Evolutionary conservation across 1,140 invertebrate species (phyloP).

Genomic region (Nasonia longicornis): DNA sequence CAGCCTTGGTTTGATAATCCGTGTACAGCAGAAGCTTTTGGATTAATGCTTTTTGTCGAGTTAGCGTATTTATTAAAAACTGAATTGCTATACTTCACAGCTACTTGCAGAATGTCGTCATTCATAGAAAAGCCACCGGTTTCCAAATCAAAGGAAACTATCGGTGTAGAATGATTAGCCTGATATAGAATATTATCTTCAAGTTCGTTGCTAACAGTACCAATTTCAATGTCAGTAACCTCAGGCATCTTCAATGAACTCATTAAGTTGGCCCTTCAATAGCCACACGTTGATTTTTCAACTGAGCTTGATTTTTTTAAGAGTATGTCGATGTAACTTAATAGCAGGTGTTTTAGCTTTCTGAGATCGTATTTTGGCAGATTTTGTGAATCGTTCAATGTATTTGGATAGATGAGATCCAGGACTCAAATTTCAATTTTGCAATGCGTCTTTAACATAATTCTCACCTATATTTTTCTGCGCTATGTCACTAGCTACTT

Average conservation of each 20-base stretch:
- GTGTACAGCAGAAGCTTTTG: slow-evolving; percentile 29
- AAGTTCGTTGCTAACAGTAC: too few species aligned
- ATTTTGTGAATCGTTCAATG: slow-evolving; percentile 24
- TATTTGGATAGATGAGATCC: slow-evolving; percentile 36
- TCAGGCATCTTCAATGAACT: slow-evolving; percentile 22
- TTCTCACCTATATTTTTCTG: slow-evolving; percentile 43
- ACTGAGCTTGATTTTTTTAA: slow-evolving; percentile 22
- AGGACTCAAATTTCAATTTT: slow-evolving; percentile 36
- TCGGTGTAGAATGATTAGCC: background rate
- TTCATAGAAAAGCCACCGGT: slow-evolving; percentile 28
- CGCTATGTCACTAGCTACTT: slow-evolving; percentile 21
- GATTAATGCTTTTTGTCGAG: slow-evolving; percentile 18
- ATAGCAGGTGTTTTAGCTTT: slow-evolving; percentile 21
- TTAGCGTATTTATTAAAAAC: slow-evolving; percentile 38
- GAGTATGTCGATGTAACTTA: slow-evolving; percentile 6
- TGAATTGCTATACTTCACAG: slow-evolving; percentile 1
- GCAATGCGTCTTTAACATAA: slow-evolving; percentile 36
- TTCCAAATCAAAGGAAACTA: slow-evolving; percentile 43
- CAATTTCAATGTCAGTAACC: too few species aligned
- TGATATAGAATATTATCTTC: background rate
- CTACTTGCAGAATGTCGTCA: slow-evolving; percentile 42
- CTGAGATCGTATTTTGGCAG: background rate
- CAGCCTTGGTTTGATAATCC: slow-evolving; percentile 26
- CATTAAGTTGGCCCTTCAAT: slow-evolving; percentile 38
- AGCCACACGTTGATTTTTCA: slow-evolving; percentile 32